Evolutionary conservation across 1,140 invertebrate species (phyloP).

Genomic region (Halesus radiatus): DNA sequence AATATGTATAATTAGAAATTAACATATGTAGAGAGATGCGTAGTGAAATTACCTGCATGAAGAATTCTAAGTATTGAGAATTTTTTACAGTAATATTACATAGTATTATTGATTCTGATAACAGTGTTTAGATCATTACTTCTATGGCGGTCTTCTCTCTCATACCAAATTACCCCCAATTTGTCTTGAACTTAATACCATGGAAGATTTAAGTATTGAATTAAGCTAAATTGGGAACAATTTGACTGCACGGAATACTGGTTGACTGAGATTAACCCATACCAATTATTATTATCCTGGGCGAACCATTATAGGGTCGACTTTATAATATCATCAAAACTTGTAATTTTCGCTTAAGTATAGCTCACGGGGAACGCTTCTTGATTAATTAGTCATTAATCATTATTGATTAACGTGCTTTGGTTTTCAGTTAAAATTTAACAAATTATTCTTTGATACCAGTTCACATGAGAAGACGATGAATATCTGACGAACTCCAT

Average conservation of each 20-base stretch:
- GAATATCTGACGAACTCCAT: too few relatives aligned
- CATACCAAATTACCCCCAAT: slow-evolving; percentile 52
- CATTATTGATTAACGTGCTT: neutral
- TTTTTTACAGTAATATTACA: too few relatives aligned
- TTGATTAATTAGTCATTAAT: slow-evolving; percentile 7
- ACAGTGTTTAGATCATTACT: too few relatives aligned
- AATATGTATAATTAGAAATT: too few relatives aligned
- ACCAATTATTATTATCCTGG: neutral
- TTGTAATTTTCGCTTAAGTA: slow-evolving; percentile 36
- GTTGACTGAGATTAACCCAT: slow-evolving; percentile 50
- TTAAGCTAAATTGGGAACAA: slow-evolving; percentile 54
- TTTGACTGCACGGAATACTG: slow-evolving; percentile 51
- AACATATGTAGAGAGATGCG: too few relatives aligned
- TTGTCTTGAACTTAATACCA: slow-evolving; percentile 51
- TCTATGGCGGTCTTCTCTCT: neutral
- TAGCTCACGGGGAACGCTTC: slow-evolving; percentile 10
- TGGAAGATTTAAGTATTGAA: slow-evolving; percentile 54
- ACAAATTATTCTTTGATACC: neutral
- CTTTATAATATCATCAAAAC: slow-evolving; percentile 8
- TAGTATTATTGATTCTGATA: too few relatives aligned
- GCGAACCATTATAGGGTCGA: neutral
- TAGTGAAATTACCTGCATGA: too few relatives aligned
- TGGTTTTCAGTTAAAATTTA: neutral
- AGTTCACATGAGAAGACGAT: too few relatives aligned
- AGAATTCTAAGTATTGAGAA: too few relatives aligned